Evolutionary conservation across 2,113 vertebrate genomes (phyloP).

Genomic region (Bettongia penicillata): DNA sequence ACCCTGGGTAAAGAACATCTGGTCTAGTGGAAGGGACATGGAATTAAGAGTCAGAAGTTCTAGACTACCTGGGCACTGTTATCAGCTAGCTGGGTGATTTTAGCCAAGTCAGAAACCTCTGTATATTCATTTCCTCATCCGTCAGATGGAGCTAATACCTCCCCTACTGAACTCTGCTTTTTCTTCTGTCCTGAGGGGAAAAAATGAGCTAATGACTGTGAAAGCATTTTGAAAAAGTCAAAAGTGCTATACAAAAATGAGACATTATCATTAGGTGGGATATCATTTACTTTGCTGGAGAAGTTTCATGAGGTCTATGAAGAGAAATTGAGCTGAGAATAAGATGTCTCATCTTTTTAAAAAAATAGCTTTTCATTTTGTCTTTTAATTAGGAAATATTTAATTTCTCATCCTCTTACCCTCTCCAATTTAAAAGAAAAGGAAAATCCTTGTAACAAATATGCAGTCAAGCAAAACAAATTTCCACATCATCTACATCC

Average conservation of each 20-base stretch:
- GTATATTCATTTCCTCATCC: neutral
- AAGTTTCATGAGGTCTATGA: neutral
- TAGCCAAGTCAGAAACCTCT: neutral
- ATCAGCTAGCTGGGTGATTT: neutral
- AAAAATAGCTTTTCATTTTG: neutral
- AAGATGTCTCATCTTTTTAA: neutral
- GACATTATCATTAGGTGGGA: neutral
- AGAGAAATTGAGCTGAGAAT: neutral
- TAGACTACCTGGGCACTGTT: neutral
- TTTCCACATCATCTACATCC: neutral
- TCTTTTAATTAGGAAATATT: neutral
- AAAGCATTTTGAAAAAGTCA: neutral
- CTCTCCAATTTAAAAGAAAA: neutral
- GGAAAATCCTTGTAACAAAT: neutral
- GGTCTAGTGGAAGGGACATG: neutral
- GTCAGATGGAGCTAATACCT: neutral
- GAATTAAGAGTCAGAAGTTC: neutral
- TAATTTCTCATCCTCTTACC: neutral
- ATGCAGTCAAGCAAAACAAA: neutral
- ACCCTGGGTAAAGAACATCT: neutral
- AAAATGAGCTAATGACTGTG: neutral
- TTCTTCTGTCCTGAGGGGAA: neutral
- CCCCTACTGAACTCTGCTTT: neutral
- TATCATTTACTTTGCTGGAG: neutral
- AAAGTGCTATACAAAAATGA: neutral